Evolutionary conservation across 2,113 vertebrate genomes (phyloP).

Genomic region (Silurus glanis): DNA sequence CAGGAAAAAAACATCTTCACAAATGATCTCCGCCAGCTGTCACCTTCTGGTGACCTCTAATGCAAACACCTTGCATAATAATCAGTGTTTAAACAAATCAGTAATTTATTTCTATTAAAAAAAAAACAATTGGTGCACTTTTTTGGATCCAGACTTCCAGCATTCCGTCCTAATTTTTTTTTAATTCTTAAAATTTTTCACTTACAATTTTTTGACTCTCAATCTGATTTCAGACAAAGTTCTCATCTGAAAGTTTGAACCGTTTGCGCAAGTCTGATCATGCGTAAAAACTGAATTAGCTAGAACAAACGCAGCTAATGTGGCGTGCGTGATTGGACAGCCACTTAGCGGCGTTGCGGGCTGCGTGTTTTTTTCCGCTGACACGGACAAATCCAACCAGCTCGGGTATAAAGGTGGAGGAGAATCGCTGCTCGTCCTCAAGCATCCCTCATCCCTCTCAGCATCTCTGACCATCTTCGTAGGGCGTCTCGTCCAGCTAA

Average conservation of each 20-base stretch:
- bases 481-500: slow-evolving; percentile 41
- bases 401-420: slow-evolving; percentile 58
- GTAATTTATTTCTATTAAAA: neutral
- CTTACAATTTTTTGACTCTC: neutral
- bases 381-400: slow-evolving; percentile 24
- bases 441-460: slow-evolving; percentile 39
- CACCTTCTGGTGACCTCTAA: slow-evolving; percentile 2
- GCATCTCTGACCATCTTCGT: slow-evolving; percentile 35
- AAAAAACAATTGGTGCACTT: neutral
- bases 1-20: slow-evolving; percentile 1
- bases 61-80: neutral
- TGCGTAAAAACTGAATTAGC: slow-evolving; percentile 43
- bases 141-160: neutral
- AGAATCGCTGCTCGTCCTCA: slow-evolving; percentile 56
- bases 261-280: neutral
- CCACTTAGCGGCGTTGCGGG: slow-evolving; percentile 36
- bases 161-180: no score
- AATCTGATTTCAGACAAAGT: neutral
- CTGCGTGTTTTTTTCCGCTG: slow-evolving; percentile 50
- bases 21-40: slow-evolving; percentile 32
- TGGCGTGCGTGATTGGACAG: slow-evolving; percentile 45
- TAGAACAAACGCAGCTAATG: slow-evolving; percentile 49
- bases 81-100: neutral
- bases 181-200: no score
- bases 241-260: neutral